Base-by-base conservation (phyloP, 2,113 vertebrate genomes). In the Naja naja region DNA sequence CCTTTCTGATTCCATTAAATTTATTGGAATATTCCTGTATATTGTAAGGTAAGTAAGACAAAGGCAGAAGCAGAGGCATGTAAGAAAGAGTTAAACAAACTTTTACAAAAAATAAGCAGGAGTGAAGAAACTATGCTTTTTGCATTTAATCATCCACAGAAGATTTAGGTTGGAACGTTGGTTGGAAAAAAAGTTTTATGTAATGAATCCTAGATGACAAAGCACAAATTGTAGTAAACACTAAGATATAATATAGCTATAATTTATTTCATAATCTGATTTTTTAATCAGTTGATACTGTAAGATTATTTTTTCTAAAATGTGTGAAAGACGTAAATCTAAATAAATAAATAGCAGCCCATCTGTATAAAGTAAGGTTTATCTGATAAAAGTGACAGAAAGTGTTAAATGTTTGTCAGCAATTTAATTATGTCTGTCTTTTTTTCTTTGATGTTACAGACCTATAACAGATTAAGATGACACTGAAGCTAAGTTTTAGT, bases 1-100 rank as follows among this genome's bases (percentile, higher is more conserved):
- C 96, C 96, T 96, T 98, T 97, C 96, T 97, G 96, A 97, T 98
- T 93, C 95, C 94, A 98, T 97, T 98, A 98, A 96, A 97, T 95
- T 97, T 98, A 98, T 94, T 97, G 94, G 96, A 97, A 98, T 96
- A 97, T 96, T 97, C 97, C 96, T 97, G 96, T 97, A 97, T 95
- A 97, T 95, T 95, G 94, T 96, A 97, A 97, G 94, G 93, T 97
- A 97, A 98, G 97, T 96, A 98, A 98, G 96, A 97, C 93, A 97
- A 95, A 96, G 96, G 94, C 81, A 95, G 94, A 93, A 92, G 97
- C 95, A 98, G 96, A 97, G 97, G 94, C 96, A 97, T 97, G 95
- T 97, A 96, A 98, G 97, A 97, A 95, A 97, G 95, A 97, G 95
- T 95, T 95, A 97, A 97, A 97, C 89, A 98, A 95, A 96, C 95